A percentile compares a stretch with the other conserved stretches of the same genome.
Evolutionary conservation across 92 coral and sea anemone species (phyloP).

Genomic region (Epizoanthus fatuus): DNA sequence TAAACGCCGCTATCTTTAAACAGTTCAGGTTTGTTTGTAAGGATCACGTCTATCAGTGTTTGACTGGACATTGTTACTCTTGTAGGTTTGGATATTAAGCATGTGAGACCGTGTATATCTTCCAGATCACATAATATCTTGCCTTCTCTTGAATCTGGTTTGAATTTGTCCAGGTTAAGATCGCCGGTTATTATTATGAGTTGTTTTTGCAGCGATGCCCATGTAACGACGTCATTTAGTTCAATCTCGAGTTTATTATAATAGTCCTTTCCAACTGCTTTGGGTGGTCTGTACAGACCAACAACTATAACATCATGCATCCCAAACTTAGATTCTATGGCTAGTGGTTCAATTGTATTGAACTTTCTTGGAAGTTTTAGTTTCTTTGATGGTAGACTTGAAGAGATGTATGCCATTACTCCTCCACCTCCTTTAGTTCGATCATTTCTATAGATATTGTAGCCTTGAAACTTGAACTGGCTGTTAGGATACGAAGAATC

Average conservation of each 20-base stretch:
- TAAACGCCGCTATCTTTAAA: slow-evolving; percentile 23
- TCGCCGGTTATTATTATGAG: slow-evolving; percentile 33
- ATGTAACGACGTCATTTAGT: slow-evolving; percentile 40
- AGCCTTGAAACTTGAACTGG: slow-evolving; percentile 8
- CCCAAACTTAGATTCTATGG: slow-evolving; percentile 15
- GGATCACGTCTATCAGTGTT: background rate
- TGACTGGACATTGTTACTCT: background rate
- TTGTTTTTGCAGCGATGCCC: slow-evolving; percentile 35
- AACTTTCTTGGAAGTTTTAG: slow-evolving; percentile 13
- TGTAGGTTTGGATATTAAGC: no score
- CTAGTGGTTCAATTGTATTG: slow-evolving; percentile 17
- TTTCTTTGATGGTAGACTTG: background rate
- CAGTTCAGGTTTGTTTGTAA: slow-evolving; percentile 35
- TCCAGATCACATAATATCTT: no score
- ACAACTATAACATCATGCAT: background rate
- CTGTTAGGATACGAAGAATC: no score
- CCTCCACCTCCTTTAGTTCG: slow-evolving; percentile 46
- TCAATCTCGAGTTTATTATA: slow-evolving; percentile 7
- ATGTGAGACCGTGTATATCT: slow-evolving; percentile 1
- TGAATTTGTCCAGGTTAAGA: background rate
- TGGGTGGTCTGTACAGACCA: slow-evolving; percentile 33
- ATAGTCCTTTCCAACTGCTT: background rate
- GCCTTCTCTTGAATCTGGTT: no score
- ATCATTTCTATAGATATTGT: slow-evolving; percentile 25
- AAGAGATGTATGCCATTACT: slow-evolving; percentile 1